Evolutionary conservation across 2,113 vertebrate species (phyloP).

Genomic region (Onychorhynchus coronatus): DNA sequence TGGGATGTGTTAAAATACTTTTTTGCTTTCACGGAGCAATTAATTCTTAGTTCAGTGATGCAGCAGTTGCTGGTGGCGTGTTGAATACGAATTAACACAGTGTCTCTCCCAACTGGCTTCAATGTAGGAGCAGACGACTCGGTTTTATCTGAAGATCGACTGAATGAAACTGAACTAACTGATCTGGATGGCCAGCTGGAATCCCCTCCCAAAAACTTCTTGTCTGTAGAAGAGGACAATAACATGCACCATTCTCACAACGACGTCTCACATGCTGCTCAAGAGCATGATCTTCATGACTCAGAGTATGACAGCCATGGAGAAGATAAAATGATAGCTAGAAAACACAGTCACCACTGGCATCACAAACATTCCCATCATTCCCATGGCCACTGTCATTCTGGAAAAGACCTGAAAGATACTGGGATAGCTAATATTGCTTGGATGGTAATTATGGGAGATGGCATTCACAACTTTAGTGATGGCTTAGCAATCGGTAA

Average conservation of each 20-base stretch:
- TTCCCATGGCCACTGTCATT: constrained; percentile 93
- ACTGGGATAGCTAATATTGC: constrained; percentile 96
- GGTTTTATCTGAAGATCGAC: constrained; percentile 79
- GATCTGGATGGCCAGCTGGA: constrained; percentile 82
- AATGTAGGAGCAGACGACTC: constrained; percentile 78
- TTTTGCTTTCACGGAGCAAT: not conserved
- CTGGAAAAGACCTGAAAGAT: constrained; percentile 93
- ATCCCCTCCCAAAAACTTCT: constrained; percentile 79
- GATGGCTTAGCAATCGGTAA: constrained; percentile 96
- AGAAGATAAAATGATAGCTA: constrained; percentile 68
- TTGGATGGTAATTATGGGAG: constrained; percentile 99
- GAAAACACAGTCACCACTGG: constrained; percentile 78
- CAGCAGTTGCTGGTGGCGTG: not conserved
- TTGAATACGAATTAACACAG: not conserved
- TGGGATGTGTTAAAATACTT: not conserved
- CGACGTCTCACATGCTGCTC: constrained; percentile 53
- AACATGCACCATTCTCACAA: constrained; percentile 59
- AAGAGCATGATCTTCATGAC: constrained; percentile 61
- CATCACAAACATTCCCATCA: constrained; percentile 85
- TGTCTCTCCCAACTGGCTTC: not conserved
- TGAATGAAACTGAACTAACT: constrained; percentile 88
- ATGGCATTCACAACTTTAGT: constrained; percentile 99
- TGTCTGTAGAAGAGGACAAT: constrained; percentile 74
- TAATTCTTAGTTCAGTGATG: not conserved
- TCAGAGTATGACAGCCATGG: constrained; percentile 71